Percentiles rank a stretch among this genome's conserved stretches.
Evolutionary conservation across 2,113 vertebrate species (phyloP).

Genomic region (Otolemur garnettii): DNA sequence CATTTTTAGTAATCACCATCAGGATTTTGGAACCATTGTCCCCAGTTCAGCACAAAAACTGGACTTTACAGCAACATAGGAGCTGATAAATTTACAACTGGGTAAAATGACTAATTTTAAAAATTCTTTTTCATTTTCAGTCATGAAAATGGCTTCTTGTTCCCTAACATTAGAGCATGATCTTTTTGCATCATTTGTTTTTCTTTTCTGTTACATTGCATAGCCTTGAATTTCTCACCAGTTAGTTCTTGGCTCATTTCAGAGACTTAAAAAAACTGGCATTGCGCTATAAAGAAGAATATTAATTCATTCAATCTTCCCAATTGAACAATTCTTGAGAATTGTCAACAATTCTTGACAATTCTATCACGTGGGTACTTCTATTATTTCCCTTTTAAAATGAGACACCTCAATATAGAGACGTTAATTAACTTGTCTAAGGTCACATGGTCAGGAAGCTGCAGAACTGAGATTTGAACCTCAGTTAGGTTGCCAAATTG

Average conservation of each 20-base stretch:
- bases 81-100: background rate
- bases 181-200: background rate
- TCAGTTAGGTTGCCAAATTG: background rate
- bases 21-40: no score
- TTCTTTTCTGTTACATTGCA: background rate
- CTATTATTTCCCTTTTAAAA: background rate
- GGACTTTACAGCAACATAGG: background rate
- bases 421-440: background rate
- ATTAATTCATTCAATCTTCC: slow-evolving; percentile 9
- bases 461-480: background rate
- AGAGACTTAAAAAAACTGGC: background rate
- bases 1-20: slow-evolving; percentile 17
- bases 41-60: background rate
- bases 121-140: slow-evolving; percentile 40
- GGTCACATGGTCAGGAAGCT: background rate
- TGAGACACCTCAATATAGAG: background rate
- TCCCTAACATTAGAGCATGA: slow-evolving; percentile 1
- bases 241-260: slow-evolving; percentile 3
- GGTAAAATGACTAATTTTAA: background rate
- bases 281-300: background rate
- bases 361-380: background rate
- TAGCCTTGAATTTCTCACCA: background rate
- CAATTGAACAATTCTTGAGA: background rate
- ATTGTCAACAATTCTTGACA: no score
- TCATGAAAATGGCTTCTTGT: background rate